Percentiles rank a stretch among this genome's conserved stretches.
These are phyloP conservation scores for Eupithecia abbreviata DNA, from an alignment of 2,888 invertebrate genomes.

Conservation along the genomic window DNA sequence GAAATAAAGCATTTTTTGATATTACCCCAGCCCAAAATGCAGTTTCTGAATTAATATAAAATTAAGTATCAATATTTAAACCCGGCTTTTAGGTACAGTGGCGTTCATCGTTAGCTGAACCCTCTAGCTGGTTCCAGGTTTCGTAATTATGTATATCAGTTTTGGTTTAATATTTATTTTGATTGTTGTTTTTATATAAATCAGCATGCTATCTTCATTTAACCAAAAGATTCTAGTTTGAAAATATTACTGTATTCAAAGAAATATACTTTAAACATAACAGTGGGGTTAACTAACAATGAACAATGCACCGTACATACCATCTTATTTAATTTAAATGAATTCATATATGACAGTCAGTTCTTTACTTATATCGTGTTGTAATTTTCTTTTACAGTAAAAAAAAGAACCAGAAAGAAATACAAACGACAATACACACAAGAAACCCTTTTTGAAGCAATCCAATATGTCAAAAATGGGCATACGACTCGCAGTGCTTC, in stretches of 20 bases:
- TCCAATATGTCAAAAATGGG: not conserved
- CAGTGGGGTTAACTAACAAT: too few relatives aligned
- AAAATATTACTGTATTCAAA: too few relatives aligned
- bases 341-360: not conserved
- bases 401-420: slow-evolving; percentile 1
- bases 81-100: not conserved
- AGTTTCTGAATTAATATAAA: not conserved
- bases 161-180: too few relatives aligned
- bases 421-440: not conserved
- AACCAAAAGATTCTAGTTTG: too few relatives aligned
- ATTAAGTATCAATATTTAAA: not conserved
- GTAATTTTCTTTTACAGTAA: not conserved
- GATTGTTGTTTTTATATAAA: too few relatives aligned
- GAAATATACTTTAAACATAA: too few relatives aligned
- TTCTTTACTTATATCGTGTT: not conserved
- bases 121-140: too few relatives aligned
- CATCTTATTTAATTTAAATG: not conserved
- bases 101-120: too few relatives aligned
- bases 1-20: not conserved
- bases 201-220: too few relatives aligned
- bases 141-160: too few relatives aligned
- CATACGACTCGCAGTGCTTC: not conserved
- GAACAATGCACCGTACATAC: not conserved
- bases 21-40: not conserved
- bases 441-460: not conserved